Evolutionary conservation across 2,888 invertebrate genomes (phyloP).

Genomic region (Mellilla xanthometata): DNA sequence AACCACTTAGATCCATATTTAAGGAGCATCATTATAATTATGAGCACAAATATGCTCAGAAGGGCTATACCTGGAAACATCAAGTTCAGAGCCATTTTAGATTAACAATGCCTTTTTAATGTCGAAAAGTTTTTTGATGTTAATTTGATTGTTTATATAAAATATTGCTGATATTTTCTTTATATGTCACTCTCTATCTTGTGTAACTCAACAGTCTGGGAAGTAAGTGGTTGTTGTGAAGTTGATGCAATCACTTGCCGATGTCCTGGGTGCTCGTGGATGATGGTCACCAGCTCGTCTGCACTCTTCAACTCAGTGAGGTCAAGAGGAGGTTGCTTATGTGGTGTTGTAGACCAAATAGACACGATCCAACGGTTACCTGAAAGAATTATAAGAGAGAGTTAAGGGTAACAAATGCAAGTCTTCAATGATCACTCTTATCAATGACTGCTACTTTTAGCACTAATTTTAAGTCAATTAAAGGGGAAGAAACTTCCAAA

Average conservation of each 20-base stretch:
- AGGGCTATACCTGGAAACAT: slow-evolving; percentile 90
- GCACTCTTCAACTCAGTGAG: slow-evolving; percentile 87
- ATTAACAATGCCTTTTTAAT: no score
- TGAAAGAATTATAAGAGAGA: no score
- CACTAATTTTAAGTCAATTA: no score
- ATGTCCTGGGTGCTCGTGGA: slow-evolving; percentile 51
- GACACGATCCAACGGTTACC: slow-evolving; percentile 93
- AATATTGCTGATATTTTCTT: no score
- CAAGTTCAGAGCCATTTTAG: slow-evolving; percentile 85
- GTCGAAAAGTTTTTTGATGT: no score
- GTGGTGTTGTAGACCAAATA: slow-evolving; percentile 92
- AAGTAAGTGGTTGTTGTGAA: slow-evolving; percentile 65
- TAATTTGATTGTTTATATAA: no score
- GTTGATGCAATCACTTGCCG: slow-evolving; percentile 55
- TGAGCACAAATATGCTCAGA: slow-evolving; percentile 87
- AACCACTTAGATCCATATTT: slow-evolving; percentile 89
- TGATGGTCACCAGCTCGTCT: slow-evolving; percentile 53
- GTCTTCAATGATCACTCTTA: no score
- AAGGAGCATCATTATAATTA: slow-evolving; percentile 89
- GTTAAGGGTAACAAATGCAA: no score
- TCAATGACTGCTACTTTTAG: no score
- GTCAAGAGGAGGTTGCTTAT: slow-evolving; percentile 91
- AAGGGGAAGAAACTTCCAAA: no score
- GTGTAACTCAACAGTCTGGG: slow-evolving; percentile 85
- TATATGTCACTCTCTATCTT: slow-evolving; percentile 93